Conservation (phyloP, 2,797 vertebrate species). For the Sciaenops ocellatus region DNA sequence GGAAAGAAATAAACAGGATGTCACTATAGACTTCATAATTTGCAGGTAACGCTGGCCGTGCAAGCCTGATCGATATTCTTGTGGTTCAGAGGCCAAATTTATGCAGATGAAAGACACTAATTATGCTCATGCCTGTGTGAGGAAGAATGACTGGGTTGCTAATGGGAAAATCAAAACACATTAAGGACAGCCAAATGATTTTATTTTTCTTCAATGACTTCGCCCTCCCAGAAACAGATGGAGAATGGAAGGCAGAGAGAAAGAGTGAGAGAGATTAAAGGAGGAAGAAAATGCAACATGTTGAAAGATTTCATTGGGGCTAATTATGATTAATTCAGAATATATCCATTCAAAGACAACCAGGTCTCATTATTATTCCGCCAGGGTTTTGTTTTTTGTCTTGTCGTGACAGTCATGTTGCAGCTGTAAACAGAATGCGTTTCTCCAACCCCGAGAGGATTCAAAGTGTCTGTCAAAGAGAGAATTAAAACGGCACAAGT, state of each 20-base stretch:
- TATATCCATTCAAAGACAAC: constrained; percentile 51
- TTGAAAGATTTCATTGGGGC: constrained; percentile 64
- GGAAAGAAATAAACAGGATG: neutral
- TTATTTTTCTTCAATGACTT: constrained; percentile 77
- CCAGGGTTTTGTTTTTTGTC: constrained; percentile 36
- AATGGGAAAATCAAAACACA: constrained; percentile 87
- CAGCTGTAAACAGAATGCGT: constrained; percentile 46
- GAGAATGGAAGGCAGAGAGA: constrained; percentile 46
- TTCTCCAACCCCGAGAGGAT: constrained; percentile 8
- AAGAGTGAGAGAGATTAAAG: constrained; percentile 13
- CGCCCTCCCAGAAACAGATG: constrained; percentile 72
- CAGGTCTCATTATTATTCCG: constrained; percentile 64
- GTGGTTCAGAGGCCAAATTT: constrained; percentile 75
- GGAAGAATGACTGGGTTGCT: constrained; percentile 80
- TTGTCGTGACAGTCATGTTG: constrained; percentile 42
- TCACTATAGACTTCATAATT: constrained; percentile 31
- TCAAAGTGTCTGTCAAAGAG: constrained; percentile 46
- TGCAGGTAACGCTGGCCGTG: constrained; percentile 50
- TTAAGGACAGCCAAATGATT: constrained; percentile 81
- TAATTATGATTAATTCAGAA: constrained; percentile 75
- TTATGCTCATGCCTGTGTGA: constrained; percentile 74
- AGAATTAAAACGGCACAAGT: constrained; percentile 27
- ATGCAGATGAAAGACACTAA: constrained; percentile 85
- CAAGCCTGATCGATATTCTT: constrained; percentile 71
- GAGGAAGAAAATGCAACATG: constrained; percentile 51